Percentiles rank a stretch among this genome's conserved stretches.
Conservation (phyloP, 1,140 invertebrate species). For the Lordiphosa mommai region DNA sequence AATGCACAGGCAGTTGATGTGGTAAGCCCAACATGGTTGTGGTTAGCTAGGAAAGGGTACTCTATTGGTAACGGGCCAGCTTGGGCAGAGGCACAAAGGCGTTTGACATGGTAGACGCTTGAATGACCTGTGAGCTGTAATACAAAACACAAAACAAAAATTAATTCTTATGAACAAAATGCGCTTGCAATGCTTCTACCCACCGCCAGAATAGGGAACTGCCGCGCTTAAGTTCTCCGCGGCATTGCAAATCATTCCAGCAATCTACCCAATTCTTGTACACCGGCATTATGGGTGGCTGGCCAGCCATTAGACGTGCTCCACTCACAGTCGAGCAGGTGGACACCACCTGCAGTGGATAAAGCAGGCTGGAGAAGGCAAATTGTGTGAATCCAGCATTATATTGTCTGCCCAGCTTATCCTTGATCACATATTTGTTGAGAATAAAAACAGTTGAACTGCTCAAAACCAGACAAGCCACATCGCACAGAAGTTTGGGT, state of each 20-base stretch:
- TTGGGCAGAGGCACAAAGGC: conserved; percentile 50
- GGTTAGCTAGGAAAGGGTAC: conserved; percentile 3
- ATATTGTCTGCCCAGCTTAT: conserved; percentile 86
- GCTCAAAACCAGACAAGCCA: conserved; percentile 86
- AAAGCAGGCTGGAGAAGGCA: conserved; percentile 87
- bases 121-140: conserved; percentile 33
- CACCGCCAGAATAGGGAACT: conserved; percentile 86
- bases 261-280: conserved; percentile 90
- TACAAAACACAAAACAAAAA: not conserved
- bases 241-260: conserved; percentile 86
- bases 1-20: conserved; percentile 37
- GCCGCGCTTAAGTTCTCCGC: conserved; percentile 90
- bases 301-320: conserved; percentile 87
- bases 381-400: conserved; percentile 76
- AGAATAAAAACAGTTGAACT: conserved; percentile 87
- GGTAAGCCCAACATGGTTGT: conserved; percentile 16
- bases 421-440: conserved; percentile 89
- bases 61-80: conserved; percentile 54
- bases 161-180: no score
- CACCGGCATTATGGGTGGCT: conserved; percentile 89
- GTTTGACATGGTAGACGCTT: conserved; percentile 1
- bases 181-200: no score
- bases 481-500: conserved; percentile 89
- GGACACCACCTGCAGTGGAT: conserved; percentile 92
- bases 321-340: conserved; percentile 92